A percentile compares a stretch with the other conserved stretches of the same genome.
Evolutionary conservation across 1,140 invertebrate species (phyloP).

Genomic region (Leptoteleia sp.): DNA sequence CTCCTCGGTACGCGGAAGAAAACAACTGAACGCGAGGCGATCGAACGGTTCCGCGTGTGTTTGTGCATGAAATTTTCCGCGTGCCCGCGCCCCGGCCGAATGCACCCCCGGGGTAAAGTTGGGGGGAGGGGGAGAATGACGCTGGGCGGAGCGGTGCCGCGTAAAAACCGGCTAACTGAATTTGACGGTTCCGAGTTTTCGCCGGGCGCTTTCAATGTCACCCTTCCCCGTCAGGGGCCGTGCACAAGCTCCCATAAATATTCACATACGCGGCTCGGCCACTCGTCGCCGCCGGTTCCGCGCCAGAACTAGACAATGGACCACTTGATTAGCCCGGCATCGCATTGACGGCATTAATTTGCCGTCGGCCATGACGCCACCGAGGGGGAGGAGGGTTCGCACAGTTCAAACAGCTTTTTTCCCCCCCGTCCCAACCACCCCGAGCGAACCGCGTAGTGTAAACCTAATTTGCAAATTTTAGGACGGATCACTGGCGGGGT

Average conservation of each 20-base stretch:
- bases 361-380: not conserved
- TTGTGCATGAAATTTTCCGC: conserved; percentile 35
- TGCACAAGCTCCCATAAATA: conserved; percentile 11
- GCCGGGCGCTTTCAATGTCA: conserved; percentile 42
- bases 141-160: conserved; percentile 36
- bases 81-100: conserved; percentile 15
- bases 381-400: conserved; percentile 1
- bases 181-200: conserved; percentile 63
- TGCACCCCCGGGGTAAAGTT: too few relatives aligned
- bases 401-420: conserved; percentile 47
- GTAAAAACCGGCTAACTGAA: conserved; percentile 64
- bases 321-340: conserved; percentile 16
- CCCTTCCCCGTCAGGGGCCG: conserved; percentile 12
- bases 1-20: conserved; percentile 5
- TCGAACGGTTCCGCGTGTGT: conserved; percentile 9
- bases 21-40: conserved; percentile 10
- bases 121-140: too few relatives aligned
- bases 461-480: conserved; percentile 68
- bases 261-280: conserved; percentile 2
- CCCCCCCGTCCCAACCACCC: conserved; percentile 16
- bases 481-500: conserved; percentile 26
- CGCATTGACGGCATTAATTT: conserved; percentile 19
- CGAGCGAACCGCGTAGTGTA: too few relatives aligned
- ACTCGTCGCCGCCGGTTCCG: not conserved
- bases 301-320: conserved; percentile 15